phyloP scores from a whole-genome alignment of 2,113 vertebrate species.

The Jaculus jaculus region DNA sequence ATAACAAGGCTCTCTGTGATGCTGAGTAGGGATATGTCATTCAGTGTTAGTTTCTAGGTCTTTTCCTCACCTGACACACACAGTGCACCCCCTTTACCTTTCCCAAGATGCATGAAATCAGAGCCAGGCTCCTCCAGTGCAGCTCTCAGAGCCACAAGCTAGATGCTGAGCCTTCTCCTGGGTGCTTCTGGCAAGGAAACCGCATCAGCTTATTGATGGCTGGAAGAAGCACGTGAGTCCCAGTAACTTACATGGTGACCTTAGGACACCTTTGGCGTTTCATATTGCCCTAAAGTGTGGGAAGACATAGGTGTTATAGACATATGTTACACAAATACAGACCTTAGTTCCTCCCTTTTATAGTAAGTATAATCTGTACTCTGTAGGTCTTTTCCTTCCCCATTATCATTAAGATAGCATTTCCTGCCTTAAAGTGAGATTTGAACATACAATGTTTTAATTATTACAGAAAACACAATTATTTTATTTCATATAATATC shows the following conservation, averaged over 20 bases:
- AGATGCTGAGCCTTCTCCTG: neutral
- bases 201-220: neutral
- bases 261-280: neutral
- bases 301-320: neutral
- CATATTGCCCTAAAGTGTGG: neutral
- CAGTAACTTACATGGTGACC: neutral
- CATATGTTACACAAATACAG: neutral
- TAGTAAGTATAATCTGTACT: neutral
- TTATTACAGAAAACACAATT: slow-evolving; percentile 47
- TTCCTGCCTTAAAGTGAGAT: slow-evolving; percentile 47
- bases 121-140: neutral
- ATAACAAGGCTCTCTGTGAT: neutral
- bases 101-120: neutral
- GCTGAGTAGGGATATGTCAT: neutral
- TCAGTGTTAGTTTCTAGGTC: slow-evolving; percentile 10
- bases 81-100: neutral
- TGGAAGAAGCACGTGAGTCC: neutral
- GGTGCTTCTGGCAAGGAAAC: neutral
- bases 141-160: neutral
- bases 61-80: slow-evolving; percentile 4
- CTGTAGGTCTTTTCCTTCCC: neutral
- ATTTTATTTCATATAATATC: slow-evolving; percentile 28
- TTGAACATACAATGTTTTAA: slow-evolving; percentile 48
- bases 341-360: neutral
- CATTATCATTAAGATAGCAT: slow-evolving; percentile 30